Base-by-base conservation (phyloP, 2,113 vertebrate species). In the Platysternon megacephalum region DNA sequence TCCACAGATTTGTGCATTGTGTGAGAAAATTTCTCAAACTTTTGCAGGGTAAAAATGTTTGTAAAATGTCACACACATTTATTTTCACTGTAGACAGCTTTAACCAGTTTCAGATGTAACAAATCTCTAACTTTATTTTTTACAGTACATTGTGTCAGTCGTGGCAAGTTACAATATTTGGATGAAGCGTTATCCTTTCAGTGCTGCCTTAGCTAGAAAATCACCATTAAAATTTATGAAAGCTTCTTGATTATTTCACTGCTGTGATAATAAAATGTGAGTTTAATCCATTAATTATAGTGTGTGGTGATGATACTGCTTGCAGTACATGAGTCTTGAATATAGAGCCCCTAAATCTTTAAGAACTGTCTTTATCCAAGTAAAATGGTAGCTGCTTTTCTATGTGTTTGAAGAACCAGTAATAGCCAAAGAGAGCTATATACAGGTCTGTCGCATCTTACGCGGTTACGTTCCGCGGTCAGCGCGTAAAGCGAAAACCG, bases 281-380 rank as follows among this genome's bases (percentile, higher is more conserved):
- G 53, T 16, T n/a, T 87, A 81, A 93, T 78, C 4, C 53, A 80
- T 90, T 79, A 74, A 91, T 79, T 84, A 2, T 26, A 88, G 85
- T 1, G 29, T 48, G 8, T 81, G 4, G 5, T 79, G 32, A 17
- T 68, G 35, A 56, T 55, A 58, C 8, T 26, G 21, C 83, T 82
- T 86, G 53, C 35, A 4, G 0, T 1, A 48, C 85, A 61, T 76
- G 8, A 72, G 85, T 84, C 21, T 39, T 52, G 84, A 95, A 53
- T 86, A 17, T 5, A 78, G 48, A n/a, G 19, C 0, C 0, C 0
- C 1, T 49, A 46, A 78, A 55, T 12, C 11, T 83, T 53, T 80
- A 79, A 72, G 8, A 48, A 84, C 32, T 61, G 32, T 29, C 89
- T 94, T 93, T 82, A 84, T 9, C 4, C 0, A 0, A 76, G 17